phyloP scores from a whole-genome alignment of 2,113 vertebrate genomes.

The Myiopsitta monachus region DNA sequence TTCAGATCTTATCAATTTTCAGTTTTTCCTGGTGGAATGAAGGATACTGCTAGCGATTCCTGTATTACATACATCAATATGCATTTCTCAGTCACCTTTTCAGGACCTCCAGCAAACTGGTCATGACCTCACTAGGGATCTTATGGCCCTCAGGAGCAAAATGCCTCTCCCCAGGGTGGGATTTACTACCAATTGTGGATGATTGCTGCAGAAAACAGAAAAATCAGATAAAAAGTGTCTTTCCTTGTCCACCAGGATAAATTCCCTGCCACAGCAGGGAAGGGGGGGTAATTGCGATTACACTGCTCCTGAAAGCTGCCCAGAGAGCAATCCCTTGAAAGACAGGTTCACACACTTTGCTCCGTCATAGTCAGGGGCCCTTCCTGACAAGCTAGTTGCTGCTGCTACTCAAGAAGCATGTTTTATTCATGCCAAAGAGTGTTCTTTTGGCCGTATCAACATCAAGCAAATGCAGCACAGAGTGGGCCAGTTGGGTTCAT shows the following conservation, averaged over 20 bases:
- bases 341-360: background rate
- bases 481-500: background rate
- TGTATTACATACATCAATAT: accelerated
- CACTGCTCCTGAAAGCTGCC: background rate
- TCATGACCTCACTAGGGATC: background rate
- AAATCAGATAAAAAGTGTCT: background rate
- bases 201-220: background rate
- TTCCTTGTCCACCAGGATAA: background rate
- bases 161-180: background rate
- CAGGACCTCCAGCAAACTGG: background rate
- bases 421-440: constrained; percentile 1
- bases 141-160: background rate
- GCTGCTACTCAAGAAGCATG: background rate
- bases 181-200: background rate
- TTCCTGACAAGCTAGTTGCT: background rate
- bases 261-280: background rate
- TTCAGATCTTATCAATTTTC: background rate
- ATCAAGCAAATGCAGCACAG: background rate
- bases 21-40: background rate
- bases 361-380: background rate
- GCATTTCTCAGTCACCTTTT: background rate
- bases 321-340: background rate
- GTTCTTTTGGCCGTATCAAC: background rate
- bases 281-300: background rate
- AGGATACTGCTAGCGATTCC: background rate